Conservation (phyloP, 2,797 vertebrate species). For the Erethizon dorsatum region DNA sequence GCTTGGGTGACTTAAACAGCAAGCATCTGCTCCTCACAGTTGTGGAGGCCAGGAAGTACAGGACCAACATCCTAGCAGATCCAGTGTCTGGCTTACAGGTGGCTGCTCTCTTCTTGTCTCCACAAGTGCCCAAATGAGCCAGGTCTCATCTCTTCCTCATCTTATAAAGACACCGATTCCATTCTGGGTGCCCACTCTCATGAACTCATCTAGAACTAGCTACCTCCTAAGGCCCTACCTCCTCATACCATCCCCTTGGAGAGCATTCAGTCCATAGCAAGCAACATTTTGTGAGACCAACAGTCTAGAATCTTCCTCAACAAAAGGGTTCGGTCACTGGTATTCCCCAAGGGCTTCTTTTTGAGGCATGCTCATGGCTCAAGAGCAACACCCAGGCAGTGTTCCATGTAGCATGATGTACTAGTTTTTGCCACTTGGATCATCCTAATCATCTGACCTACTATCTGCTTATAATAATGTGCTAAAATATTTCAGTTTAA, state of each 20-base stretch:
- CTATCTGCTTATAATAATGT: neutral
- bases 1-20: neutral
- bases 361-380: neutral
- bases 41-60: neutral
- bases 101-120: too few species aligned
- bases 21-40: neutral
- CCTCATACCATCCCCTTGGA: neutral
- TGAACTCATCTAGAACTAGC: neutral
- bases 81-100: neutral
- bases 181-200: neutral
- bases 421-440: neutral
- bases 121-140: neutral
- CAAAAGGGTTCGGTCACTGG: neutral
- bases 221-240: neutral
- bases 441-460: neutral
- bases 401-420: rapidly evolving
- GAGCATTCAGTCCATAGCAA: neutral
- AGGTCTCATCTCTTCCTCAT: neutral
- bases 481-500: slow-evolving; percentile 16
- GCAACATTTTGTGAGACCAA: neutral
- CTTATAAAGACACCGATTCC: neutral
- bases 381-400: too few species aligned
- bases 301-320: neutral
- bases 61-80: neutral
- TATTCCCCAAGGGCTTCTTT: neutral